Evolutionary conservation across 2,888 invertebrate genomes (phyloP).

Genomic region (Flabesymbios commensalis): DNA sequence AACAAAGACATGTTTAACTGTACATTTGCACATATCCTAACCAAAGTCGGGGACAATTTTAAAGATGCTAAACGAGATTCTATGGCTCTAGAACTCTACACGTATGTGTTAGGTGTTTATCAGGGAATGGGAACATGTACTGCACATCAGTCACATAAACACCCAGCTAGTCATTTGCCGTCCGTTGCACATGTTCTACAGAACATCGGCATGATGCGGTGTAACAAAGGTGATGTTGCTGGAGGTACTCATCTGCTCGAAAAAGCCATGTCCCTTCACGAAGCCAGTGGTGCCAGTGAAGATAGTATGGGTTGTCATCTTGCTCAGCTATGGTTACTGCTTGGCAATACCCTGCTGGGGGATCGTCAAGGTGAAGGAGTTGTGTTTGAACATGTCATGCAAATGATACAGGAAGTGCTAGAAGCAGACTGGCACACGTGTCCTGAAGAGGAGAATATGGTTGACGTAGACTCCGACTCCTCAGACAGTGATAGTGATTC

Average conservation of each 20-base stretch:
- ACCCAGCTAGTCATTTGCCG: slow-evolving; percentile 35
- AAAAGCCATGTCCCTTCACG: slow-evolving; percentile 41
- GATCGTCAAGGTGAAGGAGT: slow-evolving; percentile 49
- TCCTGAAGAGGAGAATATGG: background rate
- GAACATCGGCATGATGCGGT: slow-evolving; percentile 51
- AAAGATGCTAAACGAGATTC: background rate
- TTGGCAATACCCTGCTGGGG: slow-evolving; percentile 54
- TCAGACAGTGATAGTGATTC: background rate
- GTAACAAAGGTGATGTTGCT: slow-evolving; percentile 48
- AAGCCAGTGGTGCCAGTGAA: background rate
- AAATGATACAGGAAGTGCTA: slow-evolving; percentile 22
- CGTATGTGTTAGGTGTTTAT: slow-evolving; percentile 27
- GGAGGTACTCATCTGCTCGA: slow-evolving; percentile 51
- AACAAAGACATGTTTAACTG: slow-evolving; percentile 12
- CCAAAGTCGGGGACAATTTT: slow-evolving; percentile 15
- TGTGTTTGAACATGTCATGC: slow-evolving; percentile 51
- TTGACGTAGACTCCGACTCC: background rate
- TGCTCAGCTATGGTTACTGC: slow-evolving; percentile 50
- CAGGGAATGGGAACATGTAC: slow-evolving; percentile 13
- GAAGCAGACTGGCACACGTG: slow-evolving; percentile 33
- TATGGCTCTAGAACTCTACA: slow-evolving; percentile 30
- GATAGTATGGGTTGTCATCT: slow-evolving; percentile 28
- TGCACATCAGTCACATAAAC: too few species aligned
- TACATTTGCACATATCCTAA: background rate
- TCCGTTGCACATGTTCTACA: slow-evolving; percentile 44